Evolutionary conservation across 2,888 invertebrate genomes (phyloP).

Genomic region (Microchrysa polita): DNA sequence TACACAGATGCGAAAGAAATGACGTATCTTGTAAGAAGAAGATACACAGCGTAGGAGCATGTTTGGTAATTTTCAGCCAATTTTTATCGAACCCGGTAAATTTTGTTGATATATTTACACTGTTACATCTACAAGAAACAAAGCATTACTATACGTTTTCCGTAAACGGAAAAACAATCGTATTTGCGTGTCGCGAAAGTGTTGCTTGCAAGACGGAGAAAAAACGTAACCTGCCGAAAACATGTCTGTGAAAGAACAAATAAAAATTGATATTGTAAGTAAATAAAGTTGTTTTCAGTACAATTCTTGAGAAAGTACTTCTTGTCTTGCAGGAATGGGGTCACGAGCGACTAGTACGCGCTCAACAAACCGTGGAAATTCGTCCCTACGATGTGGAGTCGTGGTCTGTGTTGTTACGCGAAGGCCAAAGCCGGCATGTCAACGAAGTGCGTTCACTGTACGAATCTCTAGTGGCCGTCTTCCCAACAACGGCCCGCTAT

Average conservation of each 20-base stretch:
- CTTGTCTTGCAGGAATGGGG: constrained; percentile 78
- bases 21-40: too few relatives aligned
- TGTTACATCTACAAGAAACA: too few relatives aligned
- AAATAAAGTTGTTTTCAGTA: not conserved
- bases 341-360: constrained; percentile 82
- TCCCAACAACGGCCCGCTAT: constrained; percentile 95
- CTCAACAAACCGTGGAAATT: constrained; percentile 86
- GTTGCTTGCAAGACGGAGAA: too few relatives aligned
- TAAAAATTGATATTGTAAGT: constrained; percentile 64
- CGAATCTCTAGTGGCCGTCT: constrained; percentile 92
- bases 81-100: too few relatives aligned
- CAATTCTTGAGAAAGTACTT: not conserved
- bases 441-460: constrained; percentile 92
- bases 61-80: too few relatives aligned
- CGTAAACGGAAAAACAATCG: too few relatives aligned
- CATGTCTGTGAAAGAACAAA: constrained; percentile 62
- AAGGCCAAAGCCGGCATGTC: constrained; percentile 87
- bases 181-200: too few relatives aligned
- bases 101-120: too few relatives aligned
- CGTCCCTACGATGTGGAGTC: constrained; percentile 96
- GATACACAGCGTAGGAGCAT: too few relatives aligned
- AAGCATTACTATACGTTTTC: too few relatives aligned
- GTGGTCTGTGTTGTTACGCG: constrained; percentile 95
- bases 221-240: constrained; percentile 24
- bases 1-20: too few relatives aligned